Evolutionary conservation across 2,888 invertebrate genomes (phyloP).

Genomic region (Apamea anceps): DNA sequence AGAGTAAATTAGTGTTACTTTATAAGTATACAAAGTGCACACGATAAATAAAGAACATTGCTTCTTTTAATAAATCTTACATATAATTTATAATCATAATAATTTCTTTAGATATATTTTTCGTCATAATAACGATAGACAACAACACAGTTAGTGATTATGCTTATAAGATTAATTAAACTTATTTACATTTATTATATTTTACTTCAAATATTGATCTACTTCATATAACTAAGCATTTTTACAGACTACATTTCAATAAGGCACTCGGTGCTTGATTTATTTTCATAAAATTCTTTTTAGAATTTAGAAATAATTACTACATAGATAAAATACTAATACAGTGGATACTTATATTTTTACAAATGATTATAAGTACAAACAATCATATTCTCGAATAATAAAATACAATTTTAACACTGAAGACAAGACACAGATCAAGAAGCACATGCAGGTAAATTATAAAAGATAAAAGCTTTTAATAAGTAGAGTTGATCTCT

Average conservation of each 20-base stretch:
- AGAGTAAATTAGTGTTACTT: slow-evolving; percentile 36
- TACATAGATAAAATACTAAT: slow-evolving; percentile 15
- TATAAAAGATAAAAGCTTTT: neutral
- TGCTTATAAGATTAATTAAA: slow-evolving; percentile 21
- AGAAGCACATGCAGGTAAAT: neutral
- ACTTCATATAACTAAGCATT: slow-evolving; percentile 56
- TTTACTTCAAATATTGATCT: slow-evolving; percentile 22
- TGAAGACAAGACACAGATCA: neutral
- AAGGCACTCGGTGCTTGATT: slow-evolving; percentile 87
- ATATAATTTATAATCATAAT: slow-evolving; percentile 4
- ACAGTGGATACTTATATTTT: slow-evolving; percentile 6
- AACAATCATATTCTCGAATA: neutral
- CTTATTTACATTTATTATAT: slow-evolving; percentile 42
- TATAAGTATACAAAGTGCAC: slow-evolving; percentile 53
- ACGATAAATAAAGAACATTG: slow-evolving; percentile 23
- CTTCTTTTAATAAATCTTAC: slow-evolving; percentile 25
- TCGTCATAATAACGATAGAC: slow-evolving; percentile 10
- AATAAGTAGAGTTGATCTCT: neutral
- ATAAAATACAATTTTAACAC: neutral
- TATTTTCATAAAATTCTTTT: slow-evolving; percentile 50
- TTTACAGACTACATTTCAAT: slow-evolving; percentile 84
- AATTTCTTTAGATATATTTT: slow-evolving; percentile 5
- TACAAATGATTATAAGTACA: slow-evolving; percentile 33
- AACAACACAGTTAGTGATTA: slow-evolving; percentile 20
- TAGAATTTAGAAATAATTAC: slow-evolving; percentile 45